These are phyloP conservation scores for Scatophagus argus DNA, from an alignment of 2,113 vertebrate genomes.

Conservation along the genomic window DNA sequence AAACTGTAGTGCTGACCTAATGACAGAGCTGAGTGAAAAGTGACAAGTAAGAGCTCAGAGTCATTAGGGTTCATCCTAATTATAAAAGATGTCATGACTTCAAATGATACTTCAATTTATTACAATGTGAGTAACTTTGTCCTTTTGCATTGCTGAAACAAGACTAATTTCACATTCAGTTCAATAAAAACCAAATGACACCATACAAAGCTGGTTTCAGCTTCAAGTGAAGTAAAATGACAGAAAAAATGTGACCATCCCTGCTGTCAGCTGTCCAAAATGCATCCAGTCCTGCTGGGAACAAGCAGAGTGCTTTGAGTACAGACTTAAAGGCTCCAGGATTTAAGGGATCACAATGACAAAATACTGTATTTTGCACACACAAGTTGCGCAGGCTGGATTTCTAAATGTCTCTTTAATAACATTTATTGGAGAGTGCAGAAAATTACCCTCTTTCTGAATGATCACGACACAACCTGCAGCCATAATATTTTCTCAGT, in stretches of 20 bases:
- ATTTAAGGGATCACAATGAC: conserved; percentile 15
- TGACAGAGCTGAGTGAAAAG: no score
- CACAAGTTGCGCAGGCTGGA: background rate
- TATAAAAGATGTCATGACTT: background rate
- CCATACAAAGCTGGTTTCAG: conserved; percentile 2
- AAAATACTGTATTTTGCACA: background rate
- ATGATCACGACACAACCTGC: background rate
- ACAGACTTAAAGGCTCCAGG: conserved; percentile 19
- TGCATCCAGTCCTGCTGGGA: conserved; percentile 24
- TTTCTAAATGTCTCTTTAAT: background rate
- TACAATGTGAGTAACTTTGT: background rate
- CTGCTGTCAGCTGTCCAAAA: conserved; percentile 21
- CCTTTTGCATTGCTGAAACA: background rate
- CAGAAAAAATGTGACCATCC: background rate
- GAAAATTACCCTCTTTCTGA: background rate
- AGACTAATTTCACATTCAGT: background rate
- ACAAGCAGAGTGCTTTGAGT: conserved; percentile 15
- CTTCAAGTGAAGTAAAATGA: conserved; percentile 3
- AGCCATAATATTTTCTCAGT: conserved; percentile 25
- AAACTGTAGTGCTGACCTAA: no score
- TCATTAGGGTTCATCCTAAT: no score
- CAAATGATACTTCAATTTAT: background rate
- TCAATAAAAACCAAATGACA: conserved; percentile 12
- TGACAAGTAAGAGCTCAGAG: no score
- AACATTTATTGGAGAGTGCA: background rate